Conservation (phyloP, 1,140 invertebrate species). For the Apis dorsata region DNA sequence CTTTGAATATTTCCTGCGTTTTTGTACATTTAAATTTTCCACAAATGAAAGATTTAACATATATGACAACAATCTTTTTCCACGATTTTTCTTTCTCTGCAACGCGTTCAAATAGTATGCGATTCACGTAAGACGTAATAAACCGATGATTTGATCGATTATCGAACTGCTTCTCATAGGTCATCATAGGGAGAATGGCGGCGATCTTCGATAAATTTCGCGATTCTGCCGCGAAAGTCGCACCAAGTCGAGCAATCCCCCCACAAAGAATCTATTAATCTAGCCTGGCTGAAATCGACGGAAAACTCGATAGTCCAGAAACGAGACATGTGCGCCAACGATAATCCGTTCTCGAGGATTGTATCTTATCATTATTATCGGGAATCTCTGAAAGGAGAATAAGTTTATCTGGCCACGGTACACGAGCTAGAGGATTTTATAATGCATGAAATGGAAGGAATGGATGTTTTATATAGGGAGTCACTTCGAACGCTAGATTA, state of each 20-base stretch:
- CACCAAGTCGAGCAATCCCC: constrained; percentile 16
- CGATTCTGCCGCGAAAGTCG: constrained; percentile 14
- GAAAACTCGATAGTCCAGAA: constrained; percentile 40
- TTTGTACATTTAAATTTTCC: no score
- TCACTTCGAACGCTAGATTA: no score
- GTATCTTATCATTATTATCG: constrained; percentile 71
- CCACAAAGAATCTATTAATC: constrained; percentile 34
- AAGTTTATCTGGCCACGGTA: constrained; percentile 49
- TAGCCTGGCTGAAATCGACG: constrained; percentile 26
- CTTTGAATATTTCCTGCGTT: no score
- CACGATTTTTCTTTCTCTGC: no score
- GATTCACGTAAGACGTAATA: not conserved
- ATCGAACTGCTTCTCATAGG: not conserved
- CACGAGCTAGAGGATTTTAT: constrained; percentile 62
- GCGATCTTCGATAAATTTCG: not conserved
- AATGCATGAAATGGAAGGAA: constrained; percentile 33
- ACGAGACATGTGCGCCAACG: constrained; percentile 52
- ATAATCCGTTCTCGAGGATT: constrained; percentile 57
- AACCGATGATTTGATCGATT: not conserved
- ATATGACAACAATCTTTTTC: no score
- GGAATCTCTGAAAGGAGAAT: constrained; percentile 56
- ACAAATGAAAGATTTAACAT: no score
- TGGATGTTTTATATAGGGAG: not conserved
- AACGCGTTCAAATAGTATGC: no score
- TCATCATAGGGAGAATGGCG: not conserved